phyloP scores from a whole-genome alignment of 2,888 invertebrate species.

The Alloscopus bannaensis region DNA sequence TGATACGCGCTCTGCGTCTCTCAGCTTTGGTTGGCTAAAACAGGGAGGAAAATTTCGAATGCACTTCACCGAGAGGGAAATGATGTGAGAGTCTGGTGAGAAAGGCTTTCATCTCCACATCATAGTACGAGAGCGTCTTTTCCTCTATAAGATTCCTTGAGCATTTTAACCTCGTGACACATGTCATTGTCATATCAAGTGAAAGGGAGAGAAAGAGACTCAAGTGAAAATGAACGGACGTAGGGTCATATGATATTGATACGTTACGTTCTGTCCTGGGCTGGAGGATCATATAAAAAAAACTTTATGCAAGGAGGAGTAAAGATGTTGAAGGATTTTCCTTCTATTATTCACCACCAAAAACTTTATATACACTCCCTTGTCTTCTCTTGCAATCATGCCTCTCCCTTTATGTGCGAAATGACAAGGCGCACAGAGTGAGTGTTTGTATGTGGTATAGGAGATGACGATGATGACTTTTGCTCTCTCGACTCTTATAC shows the following conservation, averaged over 20 bases:
- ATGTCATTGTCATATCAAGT: conserved; percentile 71
- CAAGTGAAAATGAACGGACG: conserved; percentile 67
- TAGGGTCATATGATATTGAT: conserved; percentile 55
- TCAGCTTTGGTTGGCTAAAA: too few species aligned
- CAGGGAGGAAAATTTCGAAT: conserved; percentile 58
- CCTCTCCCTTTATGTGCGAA: conserved; percentile 21
- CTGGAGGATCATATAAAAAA: conserved; percentile 7
- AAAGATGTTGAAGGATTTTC: conserved; percentile 25
- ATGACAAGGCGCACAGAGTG: conserved; percentile 24
- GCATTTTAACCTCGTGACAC: conserved; percentile 70
- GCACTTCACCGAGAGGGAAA: too few species aligned
- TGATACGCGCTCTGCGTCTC: too few species aligned
- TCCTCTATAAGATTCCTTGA: conserved; percentile 22
- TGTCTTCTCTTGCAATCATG: conserved; percentile 21
- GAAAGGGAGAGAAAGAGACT: conserved; percentile 38
- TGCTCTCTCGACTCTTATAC: conserved; percentile 1
- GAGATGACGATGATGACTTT: conserved; percentile 35
- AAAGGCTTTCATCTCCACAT: background rate
- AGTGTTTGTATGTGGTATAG: too few species aligned
- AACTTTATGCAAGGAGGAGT: background rate
- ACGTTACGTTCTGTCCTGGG: conserved; percentile 28
- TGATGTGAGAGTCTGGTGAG: too few species aligned
- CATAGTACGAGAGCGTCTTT: background rate
- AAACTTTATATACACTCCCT: conserved; percentile 14
- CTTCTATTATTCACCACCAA: conserved; percentile 3